phyloP scores from a whole-genome alignment of 2,888 invertebrate genomes.

The Agrochola lota region DNA sequence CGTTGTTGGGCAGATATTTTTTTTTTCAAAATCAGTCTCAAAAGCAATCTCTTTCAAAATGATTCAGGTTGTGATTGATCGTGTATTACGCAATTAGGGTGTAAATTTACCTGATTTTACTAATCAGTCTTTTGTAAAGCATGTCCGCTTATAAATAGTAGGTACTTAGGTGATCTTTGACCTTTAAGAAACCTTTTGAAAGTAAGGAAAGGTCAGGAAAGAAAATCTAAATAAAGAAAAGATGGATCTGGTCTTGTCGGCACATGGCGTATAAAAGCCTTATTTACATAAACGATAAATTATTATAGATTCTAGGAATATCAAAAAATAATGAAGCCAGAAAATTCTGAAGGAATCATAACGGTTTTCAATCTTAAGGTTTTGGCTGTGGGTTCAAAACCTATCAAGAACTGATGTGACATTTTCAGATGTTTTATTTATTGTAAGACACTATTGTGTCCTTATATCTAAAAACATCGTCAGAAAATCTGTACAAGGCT shows the following conservation, averaged over 20 bases:
- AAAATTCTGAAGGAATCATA: too few relatives aligned
- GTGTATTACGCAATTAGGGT: too few relatives aligned
- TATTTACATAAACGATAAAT: conserved; percentile 11
- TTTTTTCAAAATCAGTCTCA: too few relatives aligned
- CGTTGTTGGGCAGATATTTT: too few relatives aligned
- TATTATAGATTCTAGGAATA: not conserved
- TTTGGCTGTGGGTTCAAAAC: not conserved
- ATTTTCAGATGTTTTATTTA: not conserved
- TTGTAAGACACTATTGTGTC: not conserved
- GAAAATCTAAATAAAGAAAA: conserved; percentile 26
- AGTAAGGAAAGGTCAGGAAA: conserved; percentile 29
- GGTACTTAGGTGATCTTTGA: conserved; percentile 5
- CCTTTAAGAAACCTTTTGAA: conserved; percentile 17
- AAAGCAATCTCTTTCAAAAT: too few relatives aligned
- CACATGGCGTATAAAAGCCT: not conserved
- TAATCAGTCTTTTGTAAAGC: too few relatives aligned
- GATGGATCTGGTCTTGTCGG: not conserved
- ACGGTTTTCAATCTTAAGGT: not conserved
- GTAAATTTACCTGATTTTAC: too few relatives aligned
- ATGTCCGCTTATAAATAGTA: too few relatives aligned
- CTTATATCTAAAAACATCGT: not conserved
- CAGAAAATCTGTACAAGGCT: not conserved
- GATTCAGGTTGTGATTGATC: too few relatives aligned
- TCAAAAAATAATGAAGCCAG: not conserved
- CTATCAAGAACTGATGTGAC: not conserved